Percentiles rank a stretch among this genome's conserved stretches.
Evolutionary conservation across 2,888 invertebrate species (phyloP).

Genomic region (Dioctria rufipes): DNA sequence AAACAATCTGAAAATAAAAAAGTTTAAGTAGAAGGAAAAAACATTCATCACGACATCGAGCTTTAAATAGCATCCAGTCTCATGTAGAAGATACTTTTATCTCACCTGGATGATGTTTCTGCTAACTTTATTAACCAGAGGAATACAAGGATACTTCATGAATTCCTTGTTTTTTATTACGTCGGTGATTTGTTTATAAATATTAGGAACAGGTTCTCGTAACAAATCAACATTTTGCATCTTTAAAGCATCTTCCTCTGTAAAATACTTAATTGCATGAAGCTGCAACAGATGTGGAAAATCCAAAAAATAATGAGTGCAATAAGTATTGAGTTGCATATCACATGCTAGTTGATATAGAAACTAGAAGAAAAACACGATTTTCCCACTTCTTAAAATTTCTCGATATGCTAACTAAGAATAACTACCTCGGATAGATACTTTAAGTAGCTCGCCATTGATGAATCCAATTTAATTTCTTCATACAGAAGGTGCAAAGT

Average conservation of each 20-base stretch:
- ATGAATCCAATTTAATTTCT: slow-evolving; percentile 86
- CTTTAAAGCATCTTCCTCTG: slow-evolving; percentile 74
- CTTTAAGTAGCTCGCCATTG: slow-evolving; percentile 79
- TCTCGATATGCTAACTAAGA: too few relatives aligned
- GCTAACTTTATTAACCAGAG: slow-evolving; percentile 81
- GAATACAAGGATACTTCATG: slow-evolving; percentile 81
- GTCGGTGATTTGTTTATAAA: slow-evolving; percentile 81
- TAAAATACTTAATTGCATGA: slow-evolving; percentile 63
- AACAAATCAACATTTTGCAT: slow-evolving; percentile 74
- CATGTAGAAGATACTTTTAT: slow-evolving; percentile 43
- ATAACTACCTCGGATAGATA: slow-evolving; percentile 75
- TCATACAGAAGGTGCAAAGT: slow-evolving; percentile 92
- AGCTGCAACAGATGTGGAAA: slow-evolving; percentile 79
- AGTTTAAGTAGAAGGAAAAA: too few relatives aligned
- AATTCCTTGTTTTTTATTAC: slow-evolving; percentile 75
- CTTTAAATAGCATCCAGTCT: too few relatives aligned
- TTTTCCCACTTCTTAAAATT: not conserved
- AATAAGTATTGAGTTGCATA: slow-evolving; percentile 80
- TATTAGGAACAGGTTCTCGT: slow-evolving; percentile 74
- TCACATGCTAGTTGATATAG: slow-evolving; percentile 85
- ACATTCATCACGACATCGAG: too few relatives aligned
- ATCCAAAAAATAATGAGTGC: slow-evolving; percentile 88
- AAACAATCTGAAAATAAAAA: slow-evolving; percentile 63
- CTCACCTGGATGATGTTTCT: slow-evolving; percentile 83
- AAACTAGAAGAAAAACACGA: slow-evolving; percentile 69